These are phyloP conservation scores for Cantharis flavilabris DNA, from an alignment of 2,888 invertebrate genomes.

Conservation along the genomic window DNA sequence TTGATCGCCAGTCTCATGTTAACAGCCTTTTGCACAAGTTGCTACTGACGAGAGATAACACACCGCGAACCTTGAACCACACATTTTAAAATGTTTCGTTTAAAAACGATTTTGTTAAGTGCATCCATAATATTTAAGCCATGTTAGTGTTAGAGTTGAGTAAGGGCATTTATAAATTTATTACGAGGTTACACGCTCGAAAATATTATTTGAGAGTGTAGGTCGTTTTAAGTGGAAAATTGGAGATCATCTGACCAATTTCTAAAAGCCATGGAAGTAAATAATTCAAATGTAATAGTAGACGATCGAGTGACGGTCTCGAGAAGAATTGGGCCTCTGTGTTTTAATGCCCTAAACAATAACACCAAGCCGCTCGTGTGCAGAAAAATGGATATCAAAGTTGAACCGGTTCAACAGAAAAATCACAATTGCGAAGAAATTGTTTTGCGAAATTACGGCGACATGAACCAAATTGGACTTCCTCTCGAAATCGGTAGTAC, in stretches of 20 bases:
- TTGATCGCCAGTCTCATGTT: constrained; percentile 27
- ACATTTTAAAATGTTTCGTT: not conserved
- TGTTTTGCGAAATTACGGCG: constrained; percentile 9
- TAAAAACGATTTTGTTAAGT: not conserved
- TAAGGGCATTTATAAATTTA: constrained; percentile 21
- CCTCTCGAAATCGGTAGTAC: constrained; percentile 1
- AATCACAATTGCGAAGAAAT: not conserved
- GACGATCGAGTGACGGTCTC: constrained; percentile 27
- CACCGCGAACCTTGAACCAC: constrained; percentile 6
- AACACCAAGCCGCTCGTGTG: constrained; percentile 8
- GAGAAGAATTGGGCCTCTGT: constrained; percentile 26
- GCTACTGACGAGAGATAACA: constrained; percentile 1
- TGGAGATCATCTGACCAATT: constrained; percentile 35
- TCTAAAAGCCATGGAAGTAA: constrained; percentile 33
- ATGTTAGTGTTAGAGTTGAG: constrained; percentile 12
- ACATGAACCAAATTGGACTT: constrained; percentile 22
- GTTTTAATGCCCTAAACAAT: constrained; percentile 30
- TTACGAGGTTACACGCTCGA: constrained; percentile 24
- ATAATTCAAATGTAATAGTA: constrained; percentile 32
- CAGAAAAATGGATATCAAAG: not conserved
- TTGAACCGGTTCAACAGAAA: not conserved
- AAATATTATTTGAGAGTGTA: constrained; percentile 30
- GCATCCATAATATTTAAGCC: not conserved
- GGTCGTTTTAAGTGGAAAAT: constrained; percentile 36
- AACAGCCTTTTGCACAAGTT: constrained; percentile 15